Evolutionary conservation across 2,888 invertebrate species (phyloP).

Genomic region (Alviniconcha strummeri): DNA sequence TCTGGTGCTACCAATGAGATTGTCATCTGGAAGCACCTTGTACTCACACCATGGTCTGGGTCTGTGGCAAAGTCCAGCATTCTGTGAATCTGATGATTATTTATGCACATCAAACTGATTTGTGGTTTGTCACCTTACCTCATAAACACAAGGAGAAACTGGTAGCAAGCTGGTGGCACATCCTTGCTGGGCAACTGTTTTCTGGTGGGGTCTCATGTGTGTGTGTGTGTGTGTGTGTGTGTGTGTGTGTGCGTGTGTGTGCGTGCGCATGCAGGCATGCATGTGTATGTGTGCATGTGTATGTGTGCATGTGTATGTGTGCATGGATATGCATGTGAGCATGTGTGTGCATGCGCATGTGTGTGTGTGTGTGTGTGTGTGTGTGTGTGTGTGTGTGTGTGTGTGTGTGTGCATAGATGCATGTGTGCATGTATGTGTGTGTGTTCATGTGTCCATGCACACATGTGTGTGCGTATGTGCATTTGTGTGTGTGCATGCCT

Average conservation of each 20-base stretch:
- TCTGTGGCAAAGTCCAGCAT: too few relatives aligned
- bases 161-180: not conserved
- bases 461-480: not conserved
- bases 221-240: not conserved
- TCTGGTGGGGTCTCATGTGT: too few relatives aligned
- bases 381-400: not conserved
- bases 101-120: too few relatives aligned
- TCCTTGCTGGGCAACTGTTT: too few relatives aligned
- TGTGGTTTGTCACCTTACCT: not conserved
- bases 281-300: not conserved
- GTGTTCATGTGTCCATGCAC: not conserved
- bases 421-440: not conserved
- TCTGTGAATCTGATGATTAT: too few relatives aligned
- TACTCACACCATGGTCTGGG: too few relatives aligned
- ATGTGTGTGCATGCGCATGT: not conserved
- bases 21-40: not conserved
- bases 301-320: too few relatives aligned
- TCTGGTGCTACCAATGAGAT: not conserved
- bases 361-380: not conserved
- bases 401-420: not conserved
- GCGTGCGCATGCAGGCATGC: not conserved
- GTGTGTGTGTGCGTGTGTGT: not conserved
- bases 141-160: not conserved
- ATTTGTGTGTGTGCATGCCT: not conserved
- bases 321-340: not conserved